These are phyloP conservation scores for Poeciliopsis prolifica DNA, from an alignment of 2,113 vertebrate genomes.

Conservation along the genomic window DNA sequence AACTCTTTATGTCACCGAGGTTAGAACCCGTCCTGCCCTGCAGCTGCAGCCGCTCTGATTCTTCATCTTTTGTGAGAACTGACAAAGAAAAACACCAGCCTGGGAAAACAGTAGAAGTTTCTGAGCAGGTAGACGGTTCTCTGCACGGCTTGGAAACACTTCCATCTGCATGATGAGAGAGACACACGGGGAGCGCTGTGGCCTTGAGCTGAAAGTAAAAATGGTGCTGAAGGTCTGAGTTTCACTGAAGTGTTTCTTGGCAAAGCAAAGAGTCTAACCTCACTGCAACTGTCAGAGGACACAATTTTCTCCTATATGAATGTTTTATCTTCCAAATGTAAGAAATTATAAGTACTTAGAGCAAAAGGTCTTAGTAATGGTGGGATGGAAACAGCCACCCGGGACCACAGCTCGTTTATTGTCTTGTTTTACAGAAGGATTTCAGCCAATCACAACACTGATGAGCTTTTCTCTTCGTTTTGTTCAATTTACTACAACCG, in stretches of 20 bases:
- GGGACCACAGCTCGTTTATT: neutral
- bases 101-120: conserved; percentile 48
- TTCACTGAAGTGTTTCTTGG: conserved; percentile 69
- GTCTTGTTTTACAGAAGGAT: neutral
- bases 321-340: neutral
- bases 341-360: neutral
- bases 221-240: conserved; percentile 44
- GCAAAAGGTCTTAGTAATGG: neutral
- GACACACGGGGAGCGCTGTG: conserved; percentile 2
- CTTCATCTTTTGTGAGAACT: conserved; percentile 52
- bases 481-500: no score
- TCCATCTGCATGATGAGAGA: conserved; percentile 38
- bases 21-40: neutral
- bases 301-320: conserved; percentile 23
- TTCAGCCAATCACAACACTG: neutral
- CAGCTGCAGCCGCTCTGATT: conserved; percentile 41
- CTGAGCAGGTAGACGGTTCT: conserved; percentile 47
- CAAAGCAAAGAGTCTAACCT: conserved; percentile 35
- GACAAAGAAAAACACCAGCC: conserved; percentile 45
- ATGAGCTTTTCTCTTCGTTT: no score
- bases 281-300: conserved; percentile 24
- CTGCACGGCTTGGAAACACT: conserved; percentile 45
- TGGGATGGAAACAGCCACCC: neutral
- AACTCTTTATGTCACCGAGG: conserved; percentile 47
- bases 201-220: conserved; percentile 51